Percentiles rank a stretch among this genome's conserved stretches.
Evolutionary conservation across 2,797 vertebrate genomes (phyloP).

Genomic region (Spondyliosoma cantharus): DNA sequence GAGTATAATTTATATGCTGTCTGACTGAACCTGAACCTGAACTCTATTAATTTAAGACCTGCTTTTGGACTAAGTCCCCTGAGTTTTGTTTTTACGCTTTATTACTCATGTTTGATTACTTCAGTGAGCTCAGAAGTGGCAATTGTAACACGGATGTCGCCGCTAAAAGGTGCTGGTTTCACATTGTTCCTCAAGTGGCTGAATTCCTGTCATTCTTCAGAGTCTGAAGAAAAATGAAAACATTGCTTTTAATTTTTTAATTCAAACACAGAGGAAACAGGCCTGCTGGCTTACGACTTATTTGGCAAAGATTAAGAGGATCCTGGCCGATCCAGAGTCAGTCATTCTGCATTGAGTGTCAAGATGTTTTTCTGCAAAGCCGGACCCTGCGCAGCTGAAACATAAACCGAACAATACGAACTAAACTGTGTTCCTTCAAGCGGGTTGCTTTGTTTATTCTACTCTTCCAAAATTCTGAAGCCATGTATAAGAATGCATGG

Average conservation of each 20-base stretch:
- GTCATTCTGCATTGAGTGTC: conserved; percentile 6
- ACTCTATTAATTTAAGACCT: no score
- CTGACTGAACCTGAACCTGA: background rate
- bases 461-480: conserved; percentile 4
- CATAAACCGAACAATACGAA: background rate
- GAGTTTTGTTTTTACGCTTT: background rate
- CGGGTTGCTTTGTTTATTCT: background rate
- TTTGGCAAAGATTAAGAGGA: conserved; percentile 20
- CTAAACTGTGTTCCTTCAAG: no score
- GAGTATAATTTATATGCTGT: no score
- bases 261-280: conserved; percentile 43
- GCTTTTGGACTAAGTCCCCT: background rate
- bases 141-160: background rate
- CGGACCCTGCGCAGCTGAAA: background rate
- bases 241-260: conserved; percentile 41
- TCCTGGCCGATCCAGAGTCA: conserved; percentile 23
- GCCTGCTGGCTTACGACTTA: conserved; percentile 9
- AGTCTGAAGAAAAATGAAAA: conserved; percentile 30
- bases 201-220: conserved; percentile 57
- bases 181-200: conserved; percentile 40
- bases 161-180: conserved; percentile 25
- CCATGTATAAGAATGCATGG: background rate
- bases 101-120: background rate
- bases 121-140: background rate
- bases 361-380: conserved; percentile 11